phyloP scores from a whole-genome alignment of 2,888 invertebrate genomes.

The Nemotelus pantherinus region DNA sequence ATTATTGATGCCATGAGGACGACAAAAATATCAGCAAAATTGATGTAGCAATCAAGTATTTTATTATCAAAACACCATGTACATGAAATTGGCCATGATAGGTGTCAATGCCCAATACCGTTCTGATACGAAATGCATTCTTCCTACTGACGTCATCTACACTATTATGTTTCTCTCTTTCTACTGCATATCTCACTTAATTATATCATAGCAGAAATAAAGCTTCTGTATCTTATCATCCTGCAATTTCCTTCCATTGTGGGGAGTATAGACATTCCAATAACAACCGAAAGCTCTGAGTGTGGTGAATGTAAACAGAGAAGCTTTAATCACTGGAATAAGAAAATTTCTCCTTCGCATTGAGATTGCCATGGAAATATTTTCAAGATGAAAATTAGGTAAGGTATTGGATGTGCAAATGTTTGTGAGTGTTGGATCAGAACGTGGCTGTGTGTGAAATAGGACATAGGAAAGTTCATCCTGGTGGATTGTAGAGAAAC shows the following conservation, averaged over 20 bases:
- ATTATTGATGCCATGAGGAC: no score
- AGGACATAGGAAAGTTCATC: neutral
- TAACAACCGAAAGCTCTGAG: neutral
- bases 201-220: conserved; percentile 41
- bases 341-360: conserved; percentile 17
- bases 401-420: neutral
- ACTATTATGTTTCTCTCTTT: conserved; percentile 26
- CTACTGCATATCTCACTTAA: conserved; percentile 38
- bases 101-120: neutral
- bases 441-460: no score
- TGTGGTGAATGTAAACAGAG: conserved; percentile 29
- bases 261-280: neutral
- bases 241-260: neutral
- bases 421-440: no score
- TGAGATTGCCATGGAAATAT: conserved; percentile 19
- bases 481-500: neutral
- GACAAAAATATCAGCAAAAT: no score
- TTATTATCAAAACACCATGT: no score
- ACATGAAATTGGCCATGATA: neutral
- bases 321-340: conserved; percentile 19
- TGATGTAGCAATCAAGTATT: no score
- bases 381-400: conserved; percentile 18
- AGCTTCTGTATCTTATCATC: neutral
- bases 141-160: conserved; percentile 46
- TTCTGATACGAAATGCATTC: conserved; percentile 23